Evolutionary conservation across 2,113 vertebrate species (phyloP).

Genomic region (Tragelaphus buxtoni): DNA sequence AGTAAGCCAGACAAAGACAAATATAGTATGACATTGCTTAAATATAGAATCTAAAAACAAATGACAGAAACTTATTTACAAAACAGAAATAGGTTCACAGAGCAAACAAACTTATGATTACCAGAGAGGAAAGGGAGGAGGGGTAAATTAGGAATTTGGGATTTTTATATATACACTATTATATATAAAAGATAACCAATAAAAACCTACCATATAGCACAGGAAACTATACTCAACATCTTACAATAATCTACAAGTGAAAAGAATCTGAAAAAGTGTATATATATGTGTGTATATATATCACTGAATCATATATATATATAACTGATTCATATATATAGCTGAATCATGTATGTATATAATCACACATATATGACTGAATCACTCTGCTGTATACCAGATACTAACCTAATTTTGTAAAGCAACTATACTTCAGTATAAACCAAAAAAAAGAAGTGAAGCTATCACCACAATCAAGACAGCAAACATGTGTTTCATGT

Average conservation of each 20-base stretch:
- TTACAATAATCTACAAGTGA: not conserved
- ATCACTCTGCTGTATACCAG: not conserved
- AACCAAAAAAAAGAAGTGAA: not conserved
- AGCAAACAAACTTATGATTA: not conserved
- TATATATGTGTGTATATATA: not conserved
- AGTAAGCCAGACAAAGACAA: not conserved
- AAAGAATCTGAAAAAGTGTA: not conserved
- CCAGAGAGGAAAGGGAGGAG: not conserved
- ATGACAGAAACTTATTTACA: not conserved
- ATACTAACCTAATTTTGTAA: not conserved
- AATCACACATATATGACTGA: not conserved
- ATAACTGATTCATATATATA: not conserved
- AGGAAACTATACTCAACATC: not conserved
- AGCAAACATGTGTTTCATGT: not conserved
- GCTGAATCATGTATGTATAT: not conserved
- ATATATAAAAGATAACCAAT: not conserved
- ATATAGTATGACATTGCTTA: not conserved
- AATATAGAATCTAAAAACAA: not conserved
- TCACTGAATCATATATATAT: not conserved
- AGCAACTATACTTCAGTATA: not conserved
- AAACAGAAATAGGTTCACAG: not conserved
- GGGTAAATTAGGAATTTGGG: not conserved
- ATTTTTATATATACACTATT: not conserved
- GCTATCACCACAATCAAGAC: not conserved
- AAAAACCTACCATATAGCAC: not conserved